Evolutionary conservation across 2,797 vertebrate species (phyloP), one percentile per base, ranked within the genome.

Genomic region (Myotis daubentonii): DNA sequence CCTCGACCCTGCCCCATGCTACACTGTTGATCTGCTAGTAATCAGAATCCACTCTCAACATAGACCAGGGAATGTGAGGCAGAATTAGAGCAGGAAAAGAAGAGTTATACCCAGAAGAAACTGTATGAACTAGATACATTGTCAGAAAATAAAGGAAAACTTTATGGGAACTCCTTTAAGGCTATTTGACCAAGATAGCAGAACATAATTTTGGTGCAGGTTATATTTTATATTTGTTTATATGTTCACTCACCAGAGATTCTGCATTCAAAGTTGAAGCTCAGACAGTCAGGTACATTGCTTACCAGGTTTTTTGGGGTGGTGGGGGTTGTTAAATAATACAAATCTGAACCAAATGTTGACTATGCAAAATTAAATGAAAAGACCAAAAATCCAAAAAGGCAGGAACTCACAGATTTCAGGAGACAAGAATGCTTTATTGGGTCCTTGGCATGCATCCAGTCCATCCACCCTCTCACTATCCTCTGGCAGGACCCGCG

Each of bases 381-480:
- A 92, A 87, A 87, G 55, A 84, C 60, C 28, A 71, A 75, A 75
- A 87, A 78, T 20, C 55, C 30, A 85, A 70, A 62, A 91, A 94
- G 74, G 83, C 82, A 55, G 19, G 28, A 75, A 65, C 79, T 82
- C 86, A 84, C 72, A 85, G 78, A 87, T 53, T 47, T 71, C 72
- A 87, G 76, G 38, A 76, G 53, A 93, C 47, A 81, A 76, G 81
- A 90, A 85, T 47, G 86, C 83, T 95, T 96, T 91, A 96, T 88
- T 96, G 94, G 76, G 87, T 95, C 92, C n/a, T 87, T 76, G n/a
- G 68, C 89, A 53, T 72, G 87, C 60, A 30, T 53, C 65, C 89
- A 89, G 60, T 62, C 76, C 82, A 12, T 41, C 79, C 28, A 11
- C 28, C 23, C 85, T 36, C 80, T 51, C 76, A 20, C 55, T 65